Percentiles rank a stretch among this genome's conserved stretches.
phyloP scores from a whole-genome alignment of 2,888 invertebrate genomes.

The Catotricha subobsoleta region DNA sequence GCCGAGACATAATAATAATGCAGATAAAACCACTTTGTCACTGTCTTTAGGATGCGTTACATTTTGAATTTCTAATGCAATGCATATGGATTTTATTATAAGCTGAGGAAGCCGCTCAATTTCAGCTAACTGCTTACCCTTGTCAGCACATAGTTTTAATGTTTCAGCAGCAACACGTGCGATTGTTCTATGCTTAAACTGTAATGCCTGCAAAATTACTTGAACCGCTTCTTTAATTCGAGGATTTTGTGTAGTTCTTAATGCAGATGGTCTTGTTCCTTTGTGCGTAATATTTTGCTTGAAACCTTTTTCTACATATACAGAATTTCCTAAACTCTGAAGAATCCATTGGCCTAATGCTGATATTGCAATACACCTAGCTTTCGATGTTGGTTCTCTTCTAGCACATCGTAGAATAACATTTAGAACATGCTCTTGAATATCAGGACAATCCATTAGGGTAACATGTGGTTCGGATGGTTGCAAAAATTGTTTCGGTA shows the following conservation, averaged over 20 bases:
- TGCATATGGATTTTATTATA: slow-evolving; percentile 25
- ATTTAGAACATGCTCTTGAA: slow-evolving; percentile 62
- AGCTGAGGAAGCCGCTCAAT: slow-evolving; percentile 25
- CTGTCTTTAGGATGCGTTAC: slow-evolving; percentile 25
- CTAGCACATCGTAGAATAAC: slow-evolving; percentile 75
- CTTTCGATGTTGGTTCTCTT: slow-evolving; percentile 71
- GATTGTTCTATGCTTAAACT: slow-evolving; percentile 28
- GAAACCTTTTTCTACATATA: slow-evolving; percentile 14
- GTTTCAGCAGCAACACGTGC: slow-evolving; percentile 27
- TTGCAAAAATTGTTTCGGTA: slow-evolving; percentile 34
- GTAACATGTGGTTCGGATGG: slow-evolving; percentile 35
- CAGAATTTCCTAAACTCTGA: slow-evolving; percentile 20
- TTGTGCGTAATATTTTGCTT: slow-evolving; percentile 21
- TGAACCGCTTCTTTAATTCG: slow-evolving; percentile 28
- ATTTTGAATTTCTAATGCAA: slow-evolving; percentile 27
- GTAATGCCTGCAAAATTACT: slow-evolving; percentile 27
- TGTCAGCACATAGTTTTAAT: slow-evolving; percentile 25
- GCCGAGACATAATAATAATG: slow-evolving; percentile 72
- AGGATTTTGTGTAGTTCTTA: slow-evolving; percentile 15
- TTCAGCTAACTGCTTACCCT: slow-evolving; percentile 21
- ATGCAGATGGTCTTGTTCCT: slow-evolving; percentile 11
- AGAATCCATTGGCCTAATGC: slow-evolving; percentile 48
- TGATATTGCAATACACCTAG: slow-evolving; percentile 75
- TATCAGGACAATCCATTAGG: slow-evolving; percentile 27
- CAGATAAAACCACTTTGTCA: slow-evolving; percentile 30